Percentiles rank a stretch among this genome's conserved stretches.
phyloP scores from a whole-genome alignment of 1,140 invertebrate genomes.

The Lineus longissimus region DNA sequence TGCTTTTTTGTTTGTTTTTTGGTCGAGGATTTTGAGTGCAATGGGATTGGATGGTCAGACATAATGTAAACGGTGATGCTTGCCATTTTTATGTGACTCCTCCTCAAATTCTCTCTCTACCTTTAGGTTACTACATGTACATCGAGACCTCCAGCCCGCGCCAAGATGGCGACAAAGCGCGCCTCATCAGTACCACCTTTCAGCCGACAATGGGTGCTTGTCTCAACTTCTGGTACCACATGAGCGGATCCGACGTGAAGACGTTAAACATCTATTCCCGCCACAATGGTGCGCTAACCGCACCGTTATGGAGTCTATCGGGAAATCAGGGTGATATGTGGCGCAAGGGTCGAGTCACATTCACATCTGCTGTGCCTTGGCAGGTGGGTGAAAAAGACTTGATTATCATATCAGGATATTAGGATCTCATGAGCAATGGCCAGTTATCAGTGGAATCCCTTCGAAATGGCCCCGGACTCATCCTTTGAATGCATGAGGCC shows the following conservation, averaged over 20 bases:
- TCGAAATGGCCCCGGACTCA: neutral
- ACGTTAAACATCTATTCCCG: conserved; percentile 12
- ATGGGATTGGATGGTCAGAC: too few relatives aligned
- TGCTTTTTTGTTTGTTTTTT: too few relatives aligned
- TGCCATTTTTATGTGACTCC: too few relatives aligned
- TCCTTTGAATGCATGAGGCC: neutral
- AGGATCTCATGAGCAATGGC: neutral
- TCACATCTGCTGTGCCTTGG: neutral
- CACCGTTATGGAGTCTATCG: conserved; percentile 31
- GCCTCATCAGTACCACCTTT: conserved; percentile 28
- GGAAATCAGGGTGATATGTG: conserved; percentile 43
- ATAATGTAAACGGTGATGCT: too few relatives aligned
- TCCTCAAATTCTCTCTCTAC: too few relatives aligned
- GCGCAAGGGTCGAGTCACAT: conserved; percentile 28
- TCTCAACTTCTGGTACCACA: conserved; percentile 67
- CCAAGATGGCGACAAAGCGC: conserved; percentile 35
- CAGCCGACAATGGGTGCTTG: conserved; percentile 22
- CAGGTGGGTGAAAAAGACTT: neutral
- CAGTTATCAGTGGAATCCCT: neutral
- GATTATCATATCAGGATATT: neutral
- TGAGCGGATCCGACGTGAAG: conserved; percentile 61
- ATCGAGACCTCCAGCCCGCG: conserved; percentile 40
- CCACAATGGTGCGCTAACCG: neutral
- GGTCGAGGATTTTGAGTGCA: too few relatives aligned
- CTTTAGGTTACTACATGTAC: conserved; percentile 42